Percentiles rank a stretch among this genome's conserved stretches.
phyloP scores from a whole-genome alignment of 2,797 vertebrate genomes.

The Phylloscopus collybita region DNA sequence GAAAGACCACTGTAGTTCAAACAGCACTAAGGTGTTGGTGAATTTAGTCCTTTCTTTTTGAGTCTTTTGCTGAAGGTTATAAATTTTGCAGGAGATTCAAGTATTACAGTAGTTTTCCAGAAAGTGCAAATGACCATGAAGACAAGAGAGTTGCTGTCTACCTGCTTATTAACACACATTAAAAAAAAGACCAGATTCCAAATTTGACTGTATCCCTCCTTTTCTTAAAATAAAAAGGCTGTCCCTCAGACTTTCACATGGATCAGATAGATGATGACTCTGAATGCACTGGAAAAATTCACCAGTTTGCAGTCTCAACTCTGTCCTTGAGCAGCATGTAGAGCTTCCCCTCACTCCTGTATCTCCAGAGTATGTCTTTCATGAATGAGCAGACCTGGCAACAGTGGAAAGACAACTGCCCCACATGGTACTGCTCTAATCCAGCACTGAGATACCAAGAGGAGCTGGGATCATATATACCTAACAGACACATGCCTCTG shows the following conservation, averaged over 20 bases:
- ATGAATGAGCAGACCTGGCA: neutral
- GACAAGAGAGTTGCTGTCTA: neutral
- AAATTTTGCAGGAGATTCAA: neutral
- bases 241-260: neutral
- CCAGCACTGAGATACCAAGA: neutral
- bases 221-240: neutral
- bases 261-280: neutral
- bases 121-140: neutral
- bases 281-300: neutral
- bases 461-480: neutral
- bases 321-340: neutral
- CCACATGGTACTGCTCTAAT: neutral
- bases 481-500: neutral
- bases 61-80: neutral
- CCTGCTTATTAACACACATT: neutral
- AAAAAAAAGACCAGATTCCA: neutral
- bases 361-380: neutral
- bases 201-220: neutral
- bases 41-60: neutral
- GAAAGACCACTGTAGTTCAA: neutral
- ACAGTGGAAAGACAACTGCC: accelerated
- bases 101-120: neutral
- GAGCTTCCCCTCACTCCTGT: neutral
- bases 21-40: neutral
- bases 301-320: neutral